Evolutionary conservation across 2,797 vertebrate species (phyloP), one percentile per base, ranked within the genome.

Genomic region (Falco rusticolus): DNA sequence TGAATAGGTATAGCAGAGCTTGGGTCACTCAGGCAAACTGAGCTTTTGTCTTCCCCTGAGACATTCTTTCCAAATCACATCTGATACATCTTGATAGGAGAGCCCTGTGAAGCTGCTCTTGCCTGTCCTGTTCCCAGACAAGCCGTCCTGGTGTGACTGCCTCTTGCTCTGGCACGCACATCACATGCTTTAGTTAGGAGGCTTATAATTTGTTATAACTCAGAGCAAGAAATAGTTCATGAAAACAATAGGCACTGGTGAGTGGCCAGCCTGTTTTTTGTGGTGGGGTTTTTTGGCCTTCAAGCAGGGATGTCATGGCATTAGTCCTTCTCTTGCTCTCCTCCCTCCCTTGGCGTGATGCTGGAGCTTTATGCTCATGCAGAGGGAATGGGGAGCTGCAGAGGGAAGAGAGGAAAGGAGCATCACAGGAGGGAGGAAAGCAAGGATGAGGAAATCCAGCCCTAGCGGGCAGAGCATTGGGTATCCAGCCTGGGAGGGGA

Each of bases 241-340:
- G 26, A 8, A 11, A 11, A 92, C 87, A 89, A 31, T 84, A 6
- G 87, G 31, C 4, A 0, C 1, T 90, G 95, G 60, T 53, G 68
- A 70, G 68, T 1, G 0, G 84, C 84, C 94, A 77, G 68, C 81
- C 71, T 2, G 3, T 47, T 74, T 31, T 24, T 51, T 37, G 39
- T 37, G 45, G 20, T 69, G 77, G 76, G 24, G 3, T 61, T 69
- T 59, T 64, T 39, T 76, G 87, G 68, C 48, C 56, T 92, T 63
- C 56, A 13, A 2, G 51, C 57, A 56, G 34, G 45, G 80, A 7
- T 53, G 25, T 43, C 0, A 0, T 60, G 83, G 34, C 12, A 2
- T 54, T 50, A 37, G 57, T 50, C 61, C 63, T 89, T 39, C 13
- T 61, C 28, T 50, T 57, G 41, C 20, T 65, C 20, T 41, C 33